These are phyloP conservation scores for Falco punctatus DNA, from an alignment of 2,113 vertebrate species.

Conservation along the genomic window DNA sequence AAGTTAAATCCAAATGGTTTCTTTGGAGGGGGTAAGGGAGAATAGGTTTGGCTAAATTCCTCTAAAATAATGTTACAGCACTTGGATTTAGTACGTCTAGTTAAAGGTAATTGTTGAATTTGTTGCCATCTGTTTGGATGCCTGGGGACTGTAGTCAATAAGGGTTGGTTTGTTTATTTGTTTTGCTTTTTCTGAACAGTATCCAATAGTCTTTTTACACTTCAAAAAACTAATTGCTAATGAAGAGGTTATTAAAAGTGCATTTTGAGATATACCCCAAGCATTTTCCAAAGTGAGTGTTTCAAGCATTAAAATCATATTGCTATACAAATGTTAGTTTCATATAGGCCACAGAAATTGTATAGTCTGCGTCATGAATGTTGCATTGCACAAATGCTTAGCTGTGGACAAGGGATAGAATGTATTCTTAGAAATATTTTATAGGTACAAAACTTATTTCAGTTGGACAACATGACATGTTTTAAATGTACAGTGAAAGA, in stretches of 20 bases:
- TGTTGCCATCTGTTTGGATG: slow-evolving; percentile 16
- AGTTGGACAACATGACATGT: neutral
- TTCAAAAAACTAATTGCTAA: neutral
- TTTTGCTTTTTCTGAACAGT: slow-evolving; percentile 20
- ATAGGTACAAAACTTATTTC: neutral
- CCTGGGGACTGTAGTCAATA: neutral
- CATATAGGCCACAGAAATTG: neutral
- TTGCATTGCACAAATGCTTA: neutral
- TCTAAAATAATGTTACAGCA: slow-evolving; percentile 44
- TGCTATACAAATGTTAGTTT: neutral
- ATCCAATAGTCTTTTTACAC: neutral
- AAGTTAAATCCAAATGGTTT: slow-evolving; percentile 77
- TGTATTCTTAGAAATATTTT: neutral
- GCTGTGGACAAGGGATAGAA: neutral
- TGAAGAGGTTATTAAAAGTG: neutral
- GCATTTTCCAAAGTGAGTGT: neutral
- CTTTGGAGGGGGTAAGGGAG: slow-evolving; percentile 48
- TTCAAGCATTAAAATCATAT: neutral
- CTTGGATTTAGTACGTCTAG: slow-evolving; percentile 26
- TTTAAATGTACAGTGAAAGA: neutral
- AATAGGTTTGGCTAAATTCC: slow-evolving; percentile 55
- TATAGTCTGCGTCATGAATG: neutral
- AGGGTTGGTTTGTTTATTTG: neutral
- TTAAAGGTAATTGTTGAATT: slow-evolving; percentile 56
- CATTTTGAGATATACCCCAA: neutral